These are phyloP conservation scores for Lutjanus erythropterus DNA, from an alignment of 2,113 vertebrate species.

Conservation along the genomic window DNA sequence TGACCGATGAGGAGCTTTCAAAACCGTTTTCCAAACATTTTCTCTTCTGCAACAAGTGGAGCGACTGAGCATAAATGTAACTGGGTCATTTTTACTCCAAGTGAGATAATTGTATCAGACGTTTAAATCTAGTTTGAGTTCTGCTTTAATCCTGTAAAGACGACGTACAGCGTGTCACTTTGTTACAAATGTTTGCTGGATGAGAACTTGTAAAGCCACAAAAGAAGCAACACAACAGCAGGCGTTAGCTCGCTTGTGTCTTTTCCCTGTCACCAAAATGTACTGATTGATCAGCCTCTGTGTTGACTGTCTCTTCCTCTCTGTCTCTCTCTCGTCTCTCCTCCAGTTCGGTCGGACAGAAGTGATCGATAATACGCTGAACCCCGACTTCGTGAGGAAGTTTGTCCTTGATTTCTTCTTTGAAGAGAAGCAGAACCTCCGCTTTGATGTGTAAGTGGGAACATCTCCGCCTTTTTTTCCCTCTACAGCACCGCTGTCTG, in stretches of 20 bases:
- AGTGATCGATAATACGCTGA: slow-evolving; percentile 94
- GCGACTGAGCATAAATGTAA: background rate
- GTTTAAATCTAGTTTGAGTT: background rate
- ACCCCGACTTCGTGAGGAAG: slow-evolving; percentile 94
- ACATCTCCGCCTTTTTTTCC: slow-evolving; percentile 17
- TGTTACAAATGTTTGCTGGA: background rate
- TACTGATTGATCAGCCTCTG: background rate
- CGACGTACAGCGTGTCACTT: background rate
- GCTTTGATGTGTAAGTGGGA: slow-evolving; percentile 93
- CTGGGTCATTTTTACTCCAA: background rate
- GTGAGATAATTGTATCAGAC: background rate
- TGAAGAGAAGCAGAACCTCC: slow-evolving; percentile 95
- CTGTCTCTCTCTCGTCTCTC: slow-evolving; percentile 17
- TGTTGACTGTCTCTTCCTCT: slow-evolving; percentile 24
- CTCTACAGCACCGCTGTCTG: slow-evolving; percentile 15
- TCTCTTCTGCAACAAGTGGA: background rate
- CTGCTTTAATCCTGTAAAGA: background rate
- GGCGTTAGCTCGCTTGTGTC: background rate
- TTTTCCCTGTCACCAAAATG: background rate
- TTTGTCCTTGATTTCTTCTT: slow-evolving; percentile 95
- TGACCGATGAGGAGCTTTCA: background rate
- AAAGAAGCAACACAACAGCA: background rate
- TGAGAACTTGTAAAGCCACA: background rate
- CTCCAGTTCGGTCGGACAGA: slow-evolving; percentile 92
- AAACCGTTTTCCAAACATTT: slow-evolving; percentile 7